phyloP scores from a whole-genome alignment of 2,797 vertebrate genomes.

The Luscinia luscinia region DNA sequence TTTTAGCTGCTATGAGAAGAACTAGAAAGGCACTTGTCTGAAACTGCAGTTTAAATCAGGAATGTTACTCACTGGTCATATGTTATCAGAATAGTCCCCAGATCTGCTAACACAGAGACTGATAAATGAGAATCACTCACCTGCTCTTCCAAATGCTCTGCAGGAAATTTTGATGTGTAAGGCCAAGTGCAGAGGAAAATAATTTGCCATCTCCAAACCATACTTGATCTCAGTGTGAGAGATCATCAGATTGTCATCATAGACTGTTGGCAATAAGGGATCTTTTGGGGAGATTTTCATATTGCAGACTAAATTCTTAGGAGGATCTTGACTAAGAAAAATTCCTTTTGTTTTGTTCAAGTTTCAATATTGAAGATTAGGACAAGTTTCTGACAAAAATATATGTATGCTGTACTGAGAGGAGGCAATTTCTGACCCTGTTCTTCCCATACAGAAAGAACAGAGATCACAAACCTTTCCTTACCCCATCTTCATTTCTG shows the following conservation, averaged over 20 bases:
- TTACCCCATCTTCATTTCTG: background rate
- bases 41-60: background rate
- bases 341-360: background rate
- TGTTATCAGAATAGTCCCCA: background rate
- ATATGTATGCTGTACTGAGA: background rate
- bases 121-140: background rate
- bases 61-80: background rate
- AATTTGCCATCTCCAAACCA: background rate
- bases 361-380: background rate
- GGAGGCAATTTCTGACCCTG: rapidly evolving
- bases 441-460: background rate
- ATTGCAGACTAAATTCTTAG: background rate
- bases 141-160: background rate
- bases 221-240: background rate
- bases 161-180: background rate
- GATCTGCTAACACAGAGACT: background rate
- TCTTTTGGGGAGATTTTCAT: background rate
- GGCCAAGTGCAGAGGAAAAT: background rate
- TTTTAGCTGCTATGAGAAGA: background rate
- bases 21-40: background rate
- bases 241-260: background rate
- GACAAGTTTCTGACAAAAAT: background rate
- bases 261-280: background rate
- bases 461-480: background rate
- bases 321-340: background rate